Evolutionary conservation across 2,888 invertebrate genomes (phyloP).

Genomic region (Phyllotreta cruciferae): DNA sequence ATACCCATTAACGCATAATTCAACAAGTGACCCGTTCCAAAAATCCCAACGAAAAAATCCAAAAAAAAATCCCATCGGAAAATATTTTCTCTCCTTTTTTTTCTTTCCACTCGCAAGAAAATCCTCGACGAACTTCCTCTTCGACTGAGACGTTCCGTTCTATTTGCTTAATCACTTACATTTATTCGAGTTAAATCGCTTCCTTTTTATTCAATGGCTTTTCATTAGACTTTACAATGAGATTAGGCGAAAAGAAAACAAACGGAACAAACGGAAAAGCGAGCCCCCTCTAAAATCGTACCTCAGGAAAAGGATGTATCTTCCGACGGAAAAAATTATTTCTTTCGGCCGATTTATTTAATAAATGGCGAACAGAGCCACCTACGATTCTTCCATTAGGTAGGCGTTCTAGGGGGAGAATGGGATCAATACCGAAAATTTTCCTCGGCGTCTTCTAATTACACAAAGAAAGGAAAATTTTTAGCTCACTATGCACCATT

Average conservation of each 20-base stretch:
- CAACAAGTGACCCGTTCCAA: too few species aligned
- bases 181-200: conserved; percentile 21
- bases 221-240: conserved; percentile 27
- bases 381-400: conserved; percentile 4
- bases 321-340: conserved; percentile 13
- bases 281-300: conserved; percentile 6
- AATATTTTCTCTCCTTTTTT: not conserved
- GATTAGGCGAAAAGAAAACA: conserved; percentile 18
- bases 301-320: conserved; percentile 6
- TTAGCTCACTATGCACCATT: too few species aligned
- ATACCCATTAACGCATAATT: too few species aligned
- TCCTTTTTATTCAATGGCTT: conserved; percentile 24
- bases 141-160: conserved; percentile 1
- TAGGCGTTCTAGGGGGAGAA: not conserved
- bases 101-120: not conserved
- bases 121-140: not conserved
- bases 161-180: conserved; percentile 20
- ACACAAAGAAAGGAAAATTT: too few species aligned
- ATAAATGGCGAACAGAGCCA: conserved; percentile 8
- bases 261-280: conserved; percentile 15
- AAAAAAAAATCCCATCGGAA: too few species aligned
- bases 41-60: too few species aligned
- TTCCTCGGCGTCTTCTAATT: too few species aligned
- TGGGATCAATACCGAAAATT: too few species aligned
- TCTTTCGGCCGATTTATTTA: conserved; percentile 13